These are phyloP conservation scores for Rhipidura dahli DNA, from an alignment of 2,113 vertebrate species.

Conservation along the genomic window DNA sequence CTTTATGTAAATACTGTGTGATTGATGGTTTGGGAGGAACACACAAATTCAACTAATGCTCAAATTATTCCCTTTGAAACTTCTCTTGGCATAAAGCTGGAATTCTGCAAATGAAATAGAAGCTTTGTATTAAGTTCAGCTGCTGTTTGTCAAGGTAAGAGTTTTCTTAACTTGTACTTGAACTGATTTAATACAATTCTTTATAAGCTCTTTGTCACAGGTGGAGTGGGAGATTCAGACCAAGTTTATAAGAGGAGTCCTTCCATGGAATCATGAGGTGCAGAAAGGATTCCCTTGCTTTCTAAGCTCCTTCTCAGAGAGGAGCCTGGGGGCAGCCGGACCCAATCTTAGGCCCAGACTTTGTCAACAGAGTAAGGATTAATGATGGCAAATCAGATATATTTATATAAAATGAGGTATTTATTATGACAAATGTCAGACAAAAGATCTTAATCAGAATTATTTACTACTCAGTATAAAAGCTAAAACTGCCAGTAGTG, in stretches of 20 bases:
- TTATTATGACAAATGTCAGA: background rate
- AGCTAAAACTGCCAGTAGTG: background rate
- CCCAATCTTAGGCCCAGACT: background rate
- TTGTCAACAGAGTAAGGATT: background rate
- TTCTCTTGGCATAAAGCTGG: background rate
- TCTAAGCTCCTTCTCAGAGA: background rate
- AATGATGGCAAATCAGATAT: background rate
- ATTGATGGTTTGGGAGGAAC: background rate
- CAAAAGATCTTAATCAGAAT: background rate
- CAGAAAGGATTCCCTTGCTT: background rate
- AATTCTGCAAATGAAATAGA: background rate
- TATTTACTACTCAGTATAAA: background rate
- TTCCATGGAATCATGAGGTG: background rate
- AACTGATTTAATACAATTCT: background rate
- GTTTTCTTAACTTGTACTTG: background rate
- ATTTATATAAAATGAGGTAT: background rate
- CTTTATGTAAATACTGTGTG: background rate
- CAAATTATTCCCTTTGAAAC: background rate
- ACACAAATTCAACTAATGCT: background rate
- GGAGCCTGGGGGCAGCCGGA: background rate
- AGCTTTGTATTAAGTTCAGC: background rate
- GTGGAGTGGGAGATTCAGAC: background rate
- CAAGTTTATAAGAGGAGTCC: background rate
- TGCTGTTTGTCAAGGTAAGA: background rate
- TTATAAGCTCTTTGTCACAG: background rate